Percentiles rank a stretch among this genome's conserved stretches.
Evolutionary conservation across 2,888 invertebrate genomes (phyloP).

Genomic region (Andrena flavipes): DNA sequence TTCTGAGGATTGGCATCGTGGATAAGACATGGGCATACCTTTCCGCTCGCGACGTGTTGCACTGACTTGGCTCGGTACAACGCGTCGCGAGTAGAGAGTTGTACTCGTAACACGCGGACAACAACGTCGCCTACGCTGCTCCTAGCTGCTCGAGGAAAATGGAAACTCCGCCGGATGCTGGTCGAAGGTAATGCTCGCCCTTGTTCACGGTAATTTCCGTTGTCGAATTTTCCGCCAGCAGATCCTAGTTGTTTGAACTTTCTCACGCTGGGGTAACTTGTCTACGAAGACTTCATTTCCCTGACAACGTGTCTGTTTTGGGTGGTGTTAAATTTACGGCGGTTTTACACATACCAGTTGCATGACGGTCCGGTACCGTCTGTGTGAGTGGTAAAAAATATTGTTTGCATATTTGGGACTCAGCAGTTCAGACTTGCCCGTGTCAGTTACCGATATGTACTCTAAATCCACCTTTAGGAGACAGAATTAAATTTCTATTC

Average conservation of each 20-base stretch:
- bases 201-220: neutral
- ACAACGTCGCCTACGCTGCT: neutral
- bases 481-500: too few relatives aligned
- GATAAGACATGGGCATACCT: conserved; percentile 29
- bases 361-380: too few relatives aligned
- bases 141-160: neutral
- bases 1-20: conserved; percentile 16
- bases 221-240: neutral
- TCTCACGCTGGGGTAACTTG: neutral
- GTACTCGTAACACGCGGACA: neutral
- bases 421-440: too few relatives aligned
- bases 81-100: conserved; percentile 7
- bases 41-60: conserved; percentile 16
- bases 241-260: neutral
- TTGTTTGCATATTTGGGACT: too few relatives aligned
- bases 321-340: neutral
- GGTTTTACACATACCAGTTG: too few relatives aligned
- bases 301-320: neutral
- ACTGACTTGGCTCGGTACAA: conserved; percentile 11
- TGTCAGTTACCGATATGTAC: too few relatives aligned
- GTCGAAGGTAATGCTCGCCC: neutral
- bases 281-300: neutral
- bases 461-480: too few relatives aligned
- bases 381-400: too few relatives aligned
- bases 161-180: neutral